Conservation (phyloP, 2,113 vertebrate genomes). For the Oriolus oriolus region DNA sequence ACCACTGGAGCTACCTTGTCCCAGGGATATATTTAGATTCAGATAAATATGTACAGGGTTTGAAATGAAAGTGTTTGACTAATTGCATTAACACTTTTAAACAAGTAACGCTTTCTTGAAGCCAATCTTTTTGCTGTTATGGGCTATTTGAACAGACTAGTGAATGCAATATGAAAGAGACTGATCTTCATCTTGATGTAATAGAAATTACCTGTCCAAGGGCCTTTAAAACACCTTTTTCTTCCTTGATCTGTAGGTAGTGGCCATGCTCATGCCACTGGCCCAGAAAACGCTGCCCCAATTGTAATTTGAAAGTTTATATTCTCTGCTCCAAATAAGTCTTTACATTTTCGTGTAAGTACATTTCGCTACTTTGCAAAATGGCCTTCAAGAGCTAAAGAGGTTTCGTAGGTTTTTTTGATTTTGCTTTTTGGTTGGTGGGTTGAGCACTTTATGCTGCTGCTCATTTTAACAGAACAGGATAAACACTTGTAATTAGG, state of each 20-base stretch:
- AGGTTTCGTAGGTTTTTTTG: neutral
- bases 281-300: neutral
- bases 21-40: neutral
- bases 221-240: neutral
- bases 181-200: neutral
- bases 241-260: neutral
- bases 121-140: neutral
- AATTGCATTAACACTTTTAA: neutral
- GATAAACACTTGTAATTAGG: neutral
- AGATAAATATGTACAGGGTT: neutral
- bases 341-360: neutral
- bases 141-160: neutral
- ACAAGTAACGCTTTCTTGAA: neutral
- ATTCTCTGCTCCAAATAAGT: neutral
- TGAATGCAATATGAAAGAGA: neutral
- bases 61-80: neutral
- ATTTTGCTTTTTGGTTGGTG: neutral
- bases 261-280: neutral
- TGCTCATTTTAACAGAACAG: neutral
- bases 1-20: neutral
- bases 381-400: neutral
- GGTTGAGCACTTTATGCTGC: neutral
- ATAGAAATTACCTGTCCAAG: neutral
- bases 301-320: neutral
- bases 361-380: neutral